These are phyloP conservation scores for Neodiprion lecontei DNA, from an alignment of 1,140 invertebrate species.

Conservation along the genomic window DNA sequence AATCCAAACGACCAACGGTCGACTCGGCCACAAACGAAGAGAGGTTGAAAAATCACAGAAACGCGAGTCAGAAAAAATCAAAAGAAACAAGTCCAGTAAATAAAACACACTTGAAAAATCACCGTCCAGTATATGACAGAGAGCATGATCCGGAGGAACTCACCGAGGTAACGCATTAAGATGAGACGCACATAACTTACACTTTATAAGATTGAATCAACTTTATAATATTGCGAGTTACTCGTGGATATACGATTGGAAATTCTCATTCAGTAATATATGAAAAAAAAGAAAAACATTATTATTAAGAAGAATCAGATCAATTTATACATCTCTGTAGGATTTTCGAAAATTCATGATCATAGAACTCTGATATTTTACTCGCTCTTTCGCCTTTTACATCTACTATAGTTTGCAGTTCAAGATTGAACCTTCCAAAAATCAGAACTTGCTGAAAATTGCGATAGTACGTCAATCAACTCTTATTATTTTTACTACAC, in stretches of 20 bases:
- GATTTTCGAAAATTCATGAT: no score
- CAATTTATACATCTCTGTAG: no score
- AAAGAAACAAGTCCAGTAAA: slow-evolving; percentile 15
- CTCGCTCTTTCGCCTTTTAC: no score
- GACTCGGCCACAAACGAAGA: background rate
- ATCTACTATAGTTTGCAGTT: no score
- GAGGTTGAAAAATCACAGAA: slow-evolving; percentile 27
- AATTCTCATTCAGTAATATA: no score
- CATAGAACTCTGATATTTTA: no score
- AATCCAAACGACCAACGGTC: slow-evolving; percentile 14
- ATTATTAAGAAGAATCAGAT: no score
- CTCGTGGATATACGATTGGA: slow-evolving; percentile 9
- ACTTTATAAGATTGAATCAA: background rate
- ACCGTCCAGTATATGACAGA: slow-evolving; percentile 34
- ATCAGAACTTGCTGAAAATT: no score
- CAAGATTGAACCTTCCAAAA: no score
- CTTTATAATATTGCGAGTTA: slow-evolving; percentile 21
- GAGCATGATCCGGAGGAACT: slow-evolving; percentile 43
- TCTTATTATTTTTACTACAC: no score
- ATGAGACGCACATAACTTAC: slow-evolving; percentile 11
- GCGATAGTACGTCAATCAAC: no score
- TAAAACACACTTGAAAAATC: background rate
- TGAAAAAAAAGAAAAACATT: no score
- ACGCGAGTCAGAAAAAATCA: slow-evolving; percentile 23
- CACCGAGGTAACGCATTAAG: slow-evolving; percentile 21